Base-by-base conservation (phyloP, 2,113 vertebrate genomes). In the Romanogobio albipinnatus region DNA sequence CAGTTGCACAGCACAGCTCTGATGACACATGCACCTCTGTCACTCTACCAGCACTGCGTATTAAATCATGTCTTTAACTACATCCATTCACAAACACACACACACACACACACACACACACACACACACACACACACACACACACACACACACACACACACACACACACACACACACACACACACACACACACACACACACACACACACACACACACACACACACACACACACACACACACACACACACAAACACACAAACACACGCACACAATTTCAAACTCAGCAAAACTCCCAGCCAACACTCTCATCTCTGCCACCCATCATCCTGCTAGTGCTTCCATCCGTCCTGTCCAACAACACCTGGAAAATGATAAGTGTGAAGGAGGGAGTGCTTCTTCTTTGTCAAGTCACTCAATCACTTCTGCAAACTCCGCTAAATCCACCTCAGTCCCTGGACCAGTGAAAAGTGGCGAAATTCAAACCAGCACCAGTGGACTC, bases 41-140 rank as follows among this genome's bases (percentile, higher is more conserved):
- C 68, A 87, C 49, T 58, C 49, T 45, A 36, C 56, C 76, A 70
- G 49, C 76, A 59, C 81, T 64, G 78, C 78, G 82, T 83, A 85
- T 88, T 87, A 77, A 36, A 89, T 88, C 79, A 87, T 84, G 47
- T 39, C 62, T 73, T 78, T 87, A 88, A 88, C 89, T 86, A 88
- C 53, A 85, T 49, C 75, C 56, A 71, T 43, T 81, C 70, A 59
- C 77, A 83, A 14, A 53, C 26, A 76, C 26, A 24, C 61, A 66
- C 8, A 45, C 68, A 81, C 86, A 70, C 47, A 79, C 43, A 49
- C 53, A 51, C 59, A 61, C 53, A 61, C 76, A n/a, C 24, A 43
- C 70, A 53, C 77, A 83, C n/a, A 53, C 26, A 76, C 26, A 24
- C 61, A 66, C 8, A 45, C 68, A 81, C 86, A 70, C 47, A 79